Conservation (phyloP, 2,888 invertebrate genomes). For the Microdon myrmicae region DNA sequence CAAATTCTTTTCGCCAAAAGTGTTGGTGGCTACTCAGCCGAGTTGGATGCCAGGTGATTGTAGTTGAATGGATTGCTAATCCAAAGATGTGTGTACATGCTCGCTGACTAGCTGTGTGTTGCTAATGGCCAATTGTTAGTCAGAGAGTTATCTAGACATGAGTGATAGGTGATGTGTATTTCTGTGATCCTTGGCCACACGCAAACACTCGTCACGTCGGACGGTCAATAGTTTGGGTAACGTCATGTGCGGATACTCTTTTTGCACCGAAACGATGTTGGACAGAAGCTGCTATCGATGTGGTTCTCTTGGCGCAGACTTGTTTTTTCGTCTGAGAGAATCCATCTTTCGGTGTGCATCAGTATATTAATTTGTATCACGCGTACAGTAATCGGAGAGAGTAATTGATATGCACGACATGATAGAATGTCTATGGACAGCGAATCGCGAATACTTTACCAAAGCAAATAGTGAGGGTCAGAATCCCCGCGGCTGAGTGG, state of each 20-base stretch:
- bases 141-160: no score
- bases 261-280: no score
- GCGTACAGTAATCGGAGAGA: constrained; percentile 33
- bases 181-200: no score
- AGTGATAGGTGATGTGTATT: no score
- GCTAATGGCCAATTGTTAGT: no score
- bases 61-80: constrained; percentile 25
- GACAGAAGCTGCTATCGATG: no score
- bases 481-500: no score
- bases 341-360: background rate
- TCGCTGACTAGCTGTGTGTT: no score
- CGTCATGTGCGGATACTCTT: no score
- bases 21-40: constrained; percentile 19
- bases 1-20: constrained; percentile 18
- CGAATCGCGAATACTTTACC: constrained; percentile 44
- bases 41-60: background rate
- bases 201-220: no score
- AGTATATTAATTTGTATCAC: constrained; percentile 25
- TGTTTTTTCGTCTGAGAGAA: constrained; percentile 1
- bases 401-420: constrained; percentile 46
- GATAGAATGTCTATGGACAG: constrained; percentile 38
- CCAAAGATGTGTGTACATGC: constrained; percentile 18
- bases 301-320: constrained; percentile 4
- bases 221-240: no score
- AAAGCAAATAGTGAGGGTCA: constrained; percentile 22